Evolutionary conservation across 2,888 invertebrate genomes (phyloP).

Genomic region (Schrankia costaestrigalis): DNA sequence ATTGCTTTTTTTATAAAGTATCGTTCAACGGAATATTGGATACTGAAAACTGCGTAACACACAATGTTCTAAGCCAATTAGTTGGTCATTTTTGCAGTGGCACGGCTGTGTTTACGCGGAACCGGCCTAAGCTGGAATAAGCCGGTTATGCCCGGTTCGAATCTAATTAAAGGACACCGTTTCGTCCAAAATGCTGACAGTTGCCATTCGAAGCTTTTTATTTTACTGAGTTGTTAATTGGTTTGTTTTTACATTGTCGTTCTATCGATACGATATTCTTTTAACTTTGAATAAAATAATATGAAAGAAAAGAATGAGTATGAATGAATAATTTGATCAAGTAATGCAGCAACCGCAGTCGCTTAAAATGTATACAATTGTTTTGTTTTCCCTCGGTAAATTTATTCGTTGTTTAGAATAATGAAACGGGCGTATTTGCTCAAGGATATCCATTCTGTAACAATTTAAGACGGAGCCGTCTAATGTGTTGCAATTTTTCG

Average conservation of each 20-base stretch:
- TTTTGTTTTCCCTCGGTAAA: constrained; percentile 74
- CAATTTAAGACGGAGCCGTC: constrained; percentile 67
- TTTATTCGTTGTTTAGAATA: constrained; percentile 78
- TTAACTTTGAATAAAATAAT: constrained; percentile 26
- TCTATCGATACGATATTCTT: constrained; percentile 31
- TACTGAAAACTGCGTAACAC: constrained; percentile 69
- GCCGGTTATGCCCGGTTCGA: constrained; percentile 74
- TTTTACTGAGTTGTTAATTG: constrained; percentile 59
- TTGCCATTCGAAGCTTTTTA: constrained; percentile 61
- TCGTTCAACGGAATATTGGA: constrained; percentile 68
- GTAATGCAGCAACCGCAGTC: constrained; percentile 71
- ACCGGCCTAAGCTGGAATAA: constrained; percentile 73
- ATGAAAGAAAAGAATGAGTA: constrained; percentile 41
- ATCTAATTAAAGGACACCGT: constrained; percentile 77
- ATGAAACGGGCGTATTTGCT: constrained; percentile 73
- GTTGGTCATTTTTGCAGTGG: constrained; percentile 75
- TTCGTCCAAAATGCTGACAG: constrained; percentile 73
- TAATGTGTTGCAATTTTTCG: constrained; percentile 74
- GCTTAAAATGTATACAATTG: constrained; percentile 76
- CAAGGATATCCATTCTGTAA: constrained; percentile 71
- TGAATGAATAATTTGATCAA: constrained; percentile 71
- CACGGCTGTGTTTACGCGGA: constrained; percentile 59
- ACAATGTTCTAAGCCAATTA: constrained; percentile 77
- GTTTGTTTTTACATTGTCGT: constrained; percentile 48
- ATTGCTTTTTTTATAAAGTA: constrained; percentile 49